Evolutionary conservation across 2,888 invertebrate genomes (phyloP), one percentile per base, ranked within the genome.

Genomic region (Lasioglossum malachurum): DNA sequence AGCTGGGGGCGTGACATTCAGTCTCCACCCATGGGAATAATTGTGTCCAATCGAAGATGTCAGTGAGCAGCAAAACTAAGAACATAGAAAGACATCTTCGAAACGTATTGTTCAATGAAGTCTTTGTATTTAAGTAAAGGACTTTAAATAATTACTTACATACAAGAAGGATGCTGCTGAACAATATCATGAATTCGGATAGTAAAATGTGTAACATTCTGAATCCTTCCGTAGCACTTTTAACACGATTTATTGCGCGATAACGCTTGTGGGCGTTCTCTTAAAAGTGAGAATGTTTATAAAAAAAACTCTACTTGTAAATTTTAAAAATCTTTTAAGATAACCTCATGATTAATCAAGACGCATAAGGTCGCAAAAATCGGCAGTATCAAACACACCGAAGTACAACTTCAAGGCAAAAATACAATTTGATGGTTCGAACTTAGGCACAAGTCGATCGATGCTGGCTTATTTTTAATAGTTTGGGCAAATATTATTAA

Each of bases 1-100:
- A 81, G 27, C 76, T 41, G 7, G 76, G 64, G 19, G 77, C 78
- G 44, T n/a, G 80, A 67, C 77, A 81, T 8, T 86, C 88, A 72
- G 57, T 87, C 1, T 92, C 92, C 46, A 91, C 31, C 57, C 89
- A 89, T 16, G 89, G 80, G 7, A 93, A 88, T 44, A 93, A 75
- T 75, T 91, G 91, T 0, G 90, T 88, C 92, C 94, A 94, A 46
- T 94, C 92, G 41, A 94, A 86, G 41, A 94, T 88, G 80, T 94
- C 94, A 78, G 90, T 91, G 57, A 94, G 80, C 60, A 94, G 84
- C 72, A 94, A 78, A 46, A 92, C 94, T 12, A 69, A 44, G 0
- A 14, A 46, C 5, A 23, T 4, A 19, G 19, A 35, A 35, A 23
- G 23, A n/a, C 19, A 46, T 38, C 19, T 35, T 69, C 71, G 4